Evolutionary conservation across 2,797 vertebrate genomes (phyloP), one percentile per base, ranked within the genome.

Genomic region (Mico argentatus): DNA sequence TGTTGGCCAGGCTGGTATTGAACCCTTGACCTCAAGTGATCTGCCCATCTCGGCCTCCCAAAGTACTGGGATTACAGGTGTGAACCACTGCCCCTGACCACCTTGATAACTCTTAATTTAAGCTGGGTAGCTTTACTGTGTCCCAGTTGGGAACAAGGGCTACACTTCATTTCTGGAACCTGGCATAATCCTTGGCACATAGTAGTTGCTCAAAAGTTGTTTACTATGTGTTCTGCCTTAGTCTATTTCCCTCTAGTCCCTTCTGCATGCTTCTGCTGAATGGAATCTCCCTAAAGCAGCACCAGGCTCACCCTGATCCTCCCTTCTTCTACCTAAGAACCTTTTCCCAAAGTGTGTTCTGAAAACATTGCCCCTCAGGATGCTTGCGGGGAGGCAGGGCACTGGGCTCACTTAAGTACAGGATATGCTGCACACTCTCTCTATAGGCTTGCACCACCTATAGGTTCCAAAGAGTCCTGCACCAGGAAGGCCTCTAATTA

Each of bases 71-170:
- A 22, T 36, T 22, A 70, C 4, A 39, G 67, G n/a, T 10, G 7
- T 70, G n/a, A 70, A n/a, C n/a, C n/a, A 70, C n/a, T 4, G 2
- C 17, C 4, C 9, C 19, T 5, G n/a, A n/a, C 19, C 3, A 0
- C 30, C 30, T 64, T 64, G 30, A 64, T 64, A 41, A 91, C 52
- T 55, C 59, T 88, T 67, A 67, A 70, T 95, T 92, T 72, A 94
- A 93, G 72, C 80, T 90, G 46, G 22, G 55, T 44, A 11, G 33
- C 48, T 81, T 91, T 85, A 36, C 59, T 76, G 55, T 90, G 41
- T 59, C 77, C 39, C 33, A 33, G 59, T 67, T 50, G 67, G 82
- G 41, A 59, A 57, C 57, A 95, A 4, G 5, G 27, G 64, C 12
- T 61, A 22, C 1, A 2, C 30, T 73, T 50, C n/a, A 64, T 85